Evolutionary conservation across 37 sponge, comb jelly and placozoan species (phyloP).

Genomic region (Hexactinellida sp.): DNA sequence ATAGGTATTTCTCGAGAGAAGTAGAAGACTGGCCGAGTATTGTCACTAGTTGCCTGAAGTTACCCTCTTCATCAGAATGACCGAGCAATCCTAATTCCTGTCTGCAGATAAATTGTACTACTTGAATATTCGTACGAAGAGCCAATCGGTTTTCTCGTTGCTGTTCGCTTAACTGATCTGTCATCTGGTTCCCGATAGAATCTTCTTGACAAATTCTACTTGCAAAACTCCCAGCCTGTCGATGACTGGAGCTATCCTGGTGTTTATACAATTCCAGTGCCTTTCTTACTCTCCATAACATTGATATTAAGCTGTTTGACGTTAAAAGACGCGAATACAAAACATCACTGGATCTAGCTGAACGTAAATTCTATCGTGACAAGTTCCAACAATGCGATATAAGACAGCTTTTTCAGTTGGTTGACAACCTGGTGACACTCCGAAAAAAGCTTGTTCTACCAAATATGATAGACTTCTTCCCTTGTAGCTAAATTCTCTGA

Average conservation of each 20-base stretch:
- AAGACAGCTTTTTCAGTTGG: background rate
- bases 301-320: background rate
- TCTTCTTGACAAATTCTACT: too few relatives aligned
- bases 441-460: background rate
- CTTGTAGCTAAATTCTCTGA: background rate
- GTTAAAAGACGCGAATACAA: background rate
- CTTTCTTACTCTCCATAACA: background rate
- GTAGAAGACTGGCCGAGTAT: background rate
- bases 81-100: background rate
- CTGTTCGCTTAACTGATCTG: background rate
- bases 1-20: background rate
- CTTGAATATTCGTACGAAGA: background rate
- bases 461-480: background rate
- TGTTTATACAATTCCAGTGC: too few relatives aligned
- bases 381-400: background rate
- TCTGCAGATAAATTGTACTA: background rate
- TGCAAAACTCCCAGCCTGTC: background rate
- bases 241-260: background rate
- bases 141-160: background rate
- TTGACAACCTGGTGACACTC: background rate
- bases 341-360: background rate
- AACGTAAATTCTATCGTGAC: background rate
- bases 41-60: background rate
- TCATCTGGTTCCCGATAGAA: background rate
- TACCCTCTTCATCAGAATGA: background rate